Base-by-base conservation (phyloP, 1,140 invertebrate species). In the Arion vulgaris region DNA sequence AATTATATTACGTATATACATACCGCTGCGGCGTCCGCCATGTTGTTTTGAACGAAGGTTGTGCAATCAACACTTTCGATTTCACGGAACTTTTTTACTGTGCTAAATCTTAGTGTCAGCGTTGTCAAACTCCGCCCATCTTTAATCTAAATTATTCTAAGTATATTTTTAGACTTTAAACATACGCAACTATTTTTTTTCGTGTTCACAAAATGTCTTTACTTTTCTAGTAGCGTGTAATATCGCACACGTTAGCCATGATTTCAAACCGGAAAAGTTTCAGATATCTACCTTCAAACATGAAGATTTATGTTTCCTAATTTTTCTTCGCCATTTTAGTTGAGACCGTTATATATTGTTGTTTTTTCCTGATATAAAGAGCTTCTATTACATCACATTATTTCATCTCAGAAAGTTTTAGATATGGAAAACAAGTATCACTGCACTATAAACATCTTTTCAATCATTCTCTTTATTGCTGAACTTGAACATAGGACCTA, bases 121-220 rank as follows among this genome's bases (percentile, higher is more conserved):
- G 23, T 41, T 74, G 13, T 45, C 86, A 88, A 93, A 38, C 15
- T 11, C 7, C n/a, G 11, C 11, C 36, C 53, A 78, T 74, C 5
- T 45, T 45, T 45, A 7, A 45, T 7, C 41, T 5, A 7, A 45
- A 45, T 15, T 45, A 15, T 45, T 45, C 15, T 7, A 45, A 45
- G 15, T 7, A 45, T 45, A 45, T 11, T 57, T 17, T 26, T 57
- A 57, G 4, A 57, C 51, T 26, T 2, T 11, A 57, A 7, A 57
- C 51, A 57, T 57, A 57, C 23, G 2, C 9, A 17, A 57, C 4
- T 15, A 57, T 57, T 4, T 15, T 19, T 57, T 15, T 23, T 23
- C 23, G 26, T 23, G 26, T 57, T 4, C 9, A 19, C 4, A 23
- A 26, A 57, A 57, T 26, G 9, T 23, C 17, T 57, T 57, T 26